Conservation (phyloP, 2,113 vertebrate species). For the Mesembrinibis cayennensis region DNA sequence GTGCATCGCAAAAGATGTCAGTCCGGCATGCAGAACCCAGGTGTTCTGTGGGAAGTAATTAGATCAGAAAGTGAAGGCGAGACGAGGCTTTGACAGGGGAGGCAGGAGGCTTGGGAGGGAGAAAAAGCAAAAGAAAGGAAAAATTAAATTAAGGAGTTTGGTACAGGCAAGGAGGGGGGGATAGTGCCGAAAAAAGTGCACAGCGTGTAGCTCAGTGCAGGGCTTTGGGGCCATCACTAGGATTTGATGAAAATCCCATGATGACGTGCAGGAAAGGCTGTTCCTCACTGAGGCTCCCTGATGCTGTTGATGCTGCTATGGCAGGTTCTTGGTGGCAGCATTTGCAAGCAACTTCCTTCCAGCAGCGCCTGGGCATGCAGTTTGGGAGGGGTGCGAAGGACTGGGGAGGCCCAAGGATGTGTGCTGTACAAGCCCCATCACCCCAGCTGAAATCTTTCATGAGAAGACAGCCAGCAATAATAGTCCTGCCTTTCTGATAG, state of each 20-base stretch:
- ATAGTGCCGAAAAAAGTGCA: not conserved
- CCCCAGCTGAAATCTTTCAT: not conserved
- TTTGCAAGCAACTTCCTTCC: not conserved
- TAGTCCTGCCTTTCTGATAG: not conserved
- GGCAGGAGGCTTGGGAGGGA: not conserved
- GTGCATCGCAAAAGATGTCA: not conserved
- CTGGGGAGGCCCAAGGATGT: too few relatives aligned
- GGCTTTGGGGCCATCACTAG: not conserved
- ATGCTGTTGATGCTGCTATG: too few relatives aligned
- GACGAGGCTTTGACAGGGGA: not conserved
- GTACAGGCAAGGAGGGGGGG: not conserved
- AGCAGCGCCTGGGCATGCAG: accelerated
- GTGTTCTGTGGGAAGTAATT: not conserved
- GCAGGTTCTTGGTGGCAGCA: accelerated
- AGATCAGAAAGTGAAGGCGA: not conserved
- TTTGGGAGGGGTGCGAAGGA: accelerated
- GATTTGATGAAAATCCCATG: accelerated
- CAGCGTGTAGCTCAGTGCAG: accelerated
- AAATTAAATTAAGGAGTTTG: not conserved
- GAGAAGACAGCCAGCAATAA: too few relatives aligned
- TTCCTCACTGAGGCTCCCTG: accelerated
- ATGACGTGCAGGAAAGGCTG: accelerated
- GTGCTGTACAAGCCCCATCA: not conserved
- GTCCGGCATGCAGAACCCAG: accelerated
- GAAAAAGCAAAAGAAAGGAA: not conserved